These are phyloP conservation scores for Pseudopodoces humilis DNA, from an alignment of 2,113 vertebrate genomes.

Conservation along the genomic window DNA sequence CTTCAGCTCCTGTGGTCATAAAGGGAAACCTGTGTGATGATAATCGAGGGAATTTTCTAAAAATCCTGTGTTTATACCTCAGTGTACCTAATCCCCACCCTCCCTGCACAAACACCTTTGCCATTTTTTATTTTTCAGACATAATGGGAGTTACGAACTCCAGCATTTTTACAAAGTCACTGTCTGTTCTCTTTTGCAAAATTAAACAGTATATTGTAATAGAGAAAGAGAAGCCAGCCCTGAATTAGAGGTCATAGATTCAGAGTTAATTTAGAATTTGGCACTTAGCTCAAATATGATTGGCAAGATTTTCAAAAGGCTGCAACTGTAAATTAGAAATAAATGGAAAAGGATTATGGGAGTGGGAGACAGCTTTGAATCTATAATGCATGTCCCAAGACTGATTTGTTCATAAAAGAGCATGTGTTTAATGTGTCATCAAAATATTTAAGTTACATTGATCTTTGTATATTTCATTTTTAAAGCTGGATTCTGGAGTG, in stretches of 20 bases:
- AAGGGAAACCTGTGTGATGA: neutral
- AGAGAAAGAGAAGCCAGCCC: neutral
- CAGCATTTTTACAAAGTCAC: neutral
- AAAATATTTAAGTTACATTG: conserved; percentile 36
- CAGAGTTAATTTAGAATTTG: conserved; percentile 18
- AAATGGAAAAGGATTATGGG: conserved; percentile 41
- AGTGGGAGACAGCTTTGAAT: conserved; percentile 14
- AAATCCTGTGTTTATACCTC: neutral
- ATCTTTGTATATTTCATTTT: conserved; percentile 25
- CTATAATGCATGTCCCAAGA: neutral
- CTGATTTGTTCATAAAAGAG: conserved; percentile 10
- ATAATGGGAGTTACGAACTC: neutral
- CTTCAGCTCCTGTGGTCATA: neutral
- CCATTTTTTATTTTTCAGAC: neutral
- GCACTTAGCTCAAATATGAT: neutral
- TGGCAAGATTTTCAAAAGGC: conserved; percentile 32
- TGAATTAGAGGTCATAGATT: neutral
- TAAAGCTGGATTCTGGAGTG: neutral
- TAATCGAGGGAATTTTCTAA: neutral
- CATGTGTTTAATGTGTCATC: conserved; percentile 39
- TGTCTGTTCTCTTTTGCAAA: neutral
- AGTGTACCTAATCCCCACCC: neutral
- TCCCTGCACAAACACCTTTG: neutral
- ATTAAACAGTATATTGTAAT: neutral
- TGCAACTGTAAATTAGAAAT: conserved; percentile 33